Percentiles rank a stretch among this genome's conserved stretches.
Conservation (phyloP, 2,888 invertebrate species). For the Drosophila robusta region DNA sequence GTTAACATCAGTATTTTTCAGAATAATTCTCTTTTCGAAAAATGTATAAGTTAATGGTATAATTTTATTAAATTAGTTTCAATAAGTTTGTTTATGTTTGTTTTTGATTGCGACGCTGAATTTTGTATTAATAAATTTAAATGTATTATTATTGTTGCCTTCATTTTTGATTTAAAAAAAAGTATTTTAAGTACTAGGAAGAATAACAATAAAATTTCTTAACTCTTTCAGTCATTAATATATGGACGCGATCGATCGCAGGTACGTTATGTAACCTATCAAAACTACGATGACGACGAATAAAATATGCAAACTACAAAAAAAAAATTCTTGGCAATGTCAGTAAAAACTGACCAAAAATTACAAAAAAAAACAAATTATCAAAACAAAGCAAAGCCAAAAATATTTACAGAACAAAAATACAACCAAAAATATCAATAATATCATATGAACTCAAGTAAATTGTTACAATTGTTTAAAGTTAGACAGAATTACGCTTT, state of each 20-base stretch:
- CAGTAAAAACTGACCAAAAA: slow-evolving; percentile 66
- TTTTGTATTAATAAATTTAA: slow-evolving; percentile 26
- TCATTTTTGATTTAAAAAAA: too few species aligned
- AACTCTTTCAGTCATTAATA: slow-evolving; percentile 90
- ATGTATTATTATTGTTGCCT: slow-evolving; percentile 19
- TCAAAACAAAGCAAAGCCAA: slow-evolving; percentile 14
- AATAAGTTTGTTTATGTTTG: neutral
- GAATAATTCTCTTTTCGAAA: neutral
- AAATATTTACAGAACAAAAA: slow-evolving; percentile 19
- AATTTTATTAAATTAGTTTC: neutral
- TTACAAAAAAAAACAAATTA: slow-evolving; percentile 42
- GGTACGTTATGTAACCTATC: slow-evolving; percentile 97
- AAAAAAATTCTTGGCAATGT: slow-evolving; percentile 57
- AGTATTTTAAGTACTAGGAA: too few species aligned
- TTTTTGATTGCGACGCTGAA: neutral
- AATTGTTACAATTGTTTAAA: slow-evolving; percentile 62
- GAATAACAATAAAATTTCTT: slow-evolving; percentile 2
- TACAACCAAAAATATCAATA: slow-evolving; percentile 85
- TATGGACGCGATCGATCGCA: slow-evolving; percentile 94
- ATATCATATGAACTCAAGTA: slow-evolving; percentile 83
- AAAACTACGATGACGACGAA: slow-evolving; percentile 95
- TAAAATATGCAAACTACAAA: slow-evolving; percentile 81
- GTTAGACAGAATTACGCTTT: slow-evolving; percentile 42
- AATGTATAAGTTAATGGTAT: too few species aligned
- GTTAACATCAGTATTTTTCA: neutral